phyloP scores from a whole-genome alignment of 2,797 vertebrate species.

The Tympanoctomys barrerae region DNA sequence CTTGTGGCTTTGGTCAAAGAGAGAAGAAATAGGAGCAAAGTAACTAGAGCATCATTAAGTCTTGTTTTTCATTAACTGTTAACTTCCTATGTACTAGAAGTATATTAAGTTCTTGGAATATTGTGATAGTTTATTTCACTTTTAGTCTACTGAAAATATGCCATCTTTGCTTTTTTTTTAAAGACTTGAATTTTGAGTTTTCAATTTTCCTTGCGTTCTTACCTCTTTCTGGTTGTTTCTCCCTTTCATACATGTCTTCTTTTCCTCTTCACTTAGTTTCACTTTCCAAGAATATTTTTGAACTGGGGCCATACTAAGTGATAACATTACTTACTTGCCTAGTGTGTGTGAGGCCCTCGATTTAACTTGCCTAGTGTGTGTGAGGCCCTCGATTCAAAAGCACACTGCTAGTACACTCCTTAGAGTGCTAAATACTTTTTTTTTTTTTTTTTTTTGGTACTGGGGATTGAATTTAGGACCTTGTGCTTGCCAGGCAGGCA shows the following conservation, averaged over 20 bases:
- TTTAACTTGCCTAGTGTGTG: background rate
- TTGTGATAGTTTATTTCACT: slow-evolving; percentile 29
- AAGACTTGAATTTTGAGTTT: slow-evolving; percentile 71
- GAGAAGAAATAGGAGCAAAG: slow-evolving; percentile 52
- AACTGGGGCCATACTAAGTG: background rate
- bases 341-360: background rate
- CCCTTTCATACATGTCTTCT: slow-evolving; percentile 83
- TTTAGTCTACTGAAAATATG: slow-evolving; percentile 55
- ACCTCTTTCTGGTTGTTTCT: slow-evolving; percentile 78
- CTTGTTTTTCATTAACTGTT: slow-evolving; percentile 47
- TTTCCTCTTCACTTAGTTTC: slow-evolving; percentile 83
- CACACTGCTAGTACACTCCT: slow-evolving; percentile 80
- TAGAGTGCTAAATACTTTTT: slow-evolving; percentile 75
- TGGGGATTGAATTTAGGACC: too few species aligned
- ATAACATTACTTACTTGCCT: background rate
- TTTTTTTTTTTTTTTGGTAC: too few species aligned
- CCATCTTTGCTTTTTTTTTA: slow-evolving; percentile 41
- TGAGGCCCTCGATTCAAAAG: slow-evolving; percentile 53
- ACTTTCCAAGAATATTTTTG: slow-evolving; percentile 85
- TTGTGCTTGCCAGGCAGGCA: too few species aligned
- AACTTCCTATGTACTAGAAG: slow-evolving; percentile 42
- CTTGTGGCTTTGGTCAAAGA: slow-evolving; percentile 24
- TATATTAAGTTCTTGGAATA: slow-evolving; percentile 50
- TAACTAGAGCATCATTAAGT: slow-evolving; percentile 32
- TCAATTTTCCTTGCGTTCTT: slow-evolving; percentile 78